Evolutionary conservation across 2,113 vertebrate genomes (phyloP).

Genomic region (Spea multiplicata): DNA sequence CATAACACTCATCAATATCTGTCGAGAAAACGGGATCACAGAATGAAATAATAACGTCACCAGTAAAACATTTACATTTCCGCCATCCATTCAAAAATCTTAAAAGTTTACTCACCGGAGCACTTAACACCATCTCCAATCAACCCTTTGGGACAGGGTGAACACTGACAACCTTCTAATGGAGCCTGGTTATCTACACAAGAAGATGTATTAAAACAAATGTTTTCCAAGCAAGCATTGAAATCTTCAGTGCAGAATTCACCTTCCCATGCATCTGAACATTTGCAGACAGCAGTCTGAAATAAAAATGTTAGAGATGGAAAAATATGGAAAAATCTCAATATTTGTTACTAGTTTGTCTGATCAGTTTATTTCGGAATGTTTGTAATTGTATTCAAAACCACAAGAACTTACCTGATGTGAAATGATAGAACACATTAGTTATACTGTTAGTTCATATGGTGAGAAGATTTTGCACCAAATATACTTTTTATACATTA

Average conservation of each 20-base stretch:
- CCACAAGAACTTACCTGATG: too few species aligned
- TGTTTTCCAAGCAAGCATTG: conserved; percentile 21
- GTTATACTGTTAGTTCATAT: too few species aligned
- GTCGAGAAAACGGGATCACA: background rate
- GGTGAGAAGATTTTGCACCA: too few species aligned
- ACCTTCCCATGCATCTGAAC: conserved; percentile 7
- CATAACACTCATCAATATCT: conserved; percentile 37
- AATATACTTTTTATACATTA: too few species aligned
- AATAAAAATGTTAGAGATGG: background rate
- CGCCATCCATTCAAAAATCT: background rate
- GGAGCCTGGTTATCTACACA: conserved; percentile 31
- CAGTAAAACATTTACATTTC: background rate
- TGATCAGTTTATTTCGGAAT: too few species aligned
- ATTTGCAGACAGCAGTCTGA: conserved; percentile 18
- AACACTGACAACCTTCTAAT: background rate
- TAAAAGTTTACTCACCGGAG: conserved; percentile 1
- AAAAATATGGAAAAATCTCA: too few species aligned
- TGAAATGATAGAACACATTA: too few species aligned
- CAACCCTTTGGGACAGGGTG: conserved; percentile 12
- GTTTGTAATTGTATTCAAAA: too few species aligned
- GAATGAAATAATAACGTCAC: background rate
- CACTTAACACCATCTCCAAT: conserved; percentile 34
- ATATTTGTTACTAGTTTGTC: too few species aligned
- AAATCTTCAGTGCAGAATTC: conserved; percentile 33
- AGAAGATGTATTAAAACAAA: conserved; percentile 29